Conservation (phyloP, 1,140 invertebrate genomes). For the Bombus superbus region DNA sequence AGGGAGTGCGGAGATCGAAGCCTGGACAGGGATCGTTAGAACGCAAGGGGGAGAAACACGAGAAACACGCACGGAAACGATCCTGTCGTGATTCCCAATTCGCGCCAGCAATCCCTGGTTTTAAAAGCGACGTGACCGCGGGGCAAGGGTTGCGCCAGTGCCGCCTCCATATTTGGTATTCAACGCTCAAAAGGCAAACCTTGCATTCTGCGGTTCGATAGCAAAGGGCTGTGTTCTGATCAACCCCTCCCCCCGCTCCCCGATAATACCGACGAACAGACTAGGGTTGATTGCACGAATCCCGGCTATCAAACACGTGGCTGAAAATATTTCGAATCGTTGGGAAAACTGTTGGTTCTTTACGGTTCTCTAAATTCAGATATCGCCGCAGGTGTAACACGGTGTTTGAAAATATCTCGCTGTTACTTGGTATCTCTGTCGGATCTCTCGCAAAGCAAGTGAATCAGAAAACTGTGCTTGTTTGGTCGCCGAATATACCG, state of each 20-base stretch:
- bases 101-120: slow-evolving; percentile 50
- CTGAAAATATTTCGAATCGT: neutral
- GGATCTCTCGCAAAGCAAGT: no score
- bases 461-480: no score
- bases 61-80: neutral
- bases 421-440: no score
- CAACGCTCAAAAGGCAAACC: slow-evolving; percentile 66
- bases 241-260: slow-evolving; percentile 11
- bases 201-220: slow-evolving; percentile 72
- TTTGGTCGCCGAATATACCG: no score
- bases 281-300: neutral
- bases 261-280: neutral
- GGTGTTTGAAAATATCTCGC: no score
- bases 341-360: neutral
- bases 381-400: no score
- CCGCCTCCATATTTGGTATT: slow-evolving; percentile 66
- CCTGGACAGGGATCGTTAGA: neutral
- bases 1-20: no score
- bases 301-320: neutral
- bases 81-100: slow-evolving; percentile 61
- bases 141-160: neutral
- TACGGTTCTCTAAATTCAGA: neutral
- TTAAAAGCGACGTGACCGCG: slow-evolving; percentile 49
- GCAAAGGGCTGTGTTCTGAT: slow-evolving; percentile 27
- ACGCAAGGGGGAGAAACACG: neutral